Conservation (phyloP, 2,113 vertebrate species). For the Artemisiospiza belli region DNA sequence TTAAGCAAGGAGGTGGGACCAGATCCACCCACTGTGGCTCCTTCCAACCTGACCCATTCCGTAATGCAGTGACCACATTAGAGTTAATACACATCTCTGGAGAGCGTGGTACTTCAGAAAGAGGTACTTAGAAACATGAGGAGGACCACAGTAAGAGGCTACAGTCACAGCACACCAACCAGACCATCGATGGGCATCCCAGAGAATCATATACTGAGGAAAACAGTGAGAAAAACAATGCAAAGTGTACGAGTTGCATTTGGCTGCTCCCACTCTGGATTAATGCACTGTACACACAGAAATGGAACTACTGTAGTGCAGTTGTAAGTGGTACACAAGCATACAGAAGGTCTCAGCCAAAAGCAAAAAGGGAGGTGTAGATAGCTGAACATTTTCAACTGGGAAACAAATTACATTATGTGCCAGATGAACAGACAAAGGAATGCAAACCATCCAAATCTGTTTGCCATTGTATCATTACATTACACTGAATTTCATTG, state of each 20-base stretch:
- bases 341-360: background rate
- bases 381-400: background rate
- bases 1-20: background rate
- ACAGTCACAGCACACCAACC: too few relatives aligned
- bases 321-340: accelerated
- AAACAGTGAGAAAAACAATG: background rate
- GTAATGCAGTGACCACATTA: background rate
- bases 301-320: background rate
- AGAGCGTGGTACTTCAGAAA: background rate
- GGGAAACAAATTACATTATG: background rate
- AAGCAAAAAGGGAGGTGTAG: too few relatives aligned
- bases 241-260: background rate
- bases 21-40: background rate
- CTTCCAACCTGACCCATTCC: background rate
- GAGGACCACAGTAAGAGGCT: background rate
- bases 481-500: background rate
- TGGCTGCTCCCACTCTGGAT: background rate
- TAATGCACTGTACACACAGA: background rate
- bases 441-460: background rate
- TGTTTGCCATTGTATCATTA: background rate
- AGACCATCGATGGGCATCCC: background rate
- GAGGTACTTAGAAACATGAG: background rate
- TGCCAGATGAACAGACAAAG: background rate
- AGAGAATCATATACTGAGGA: background rate
- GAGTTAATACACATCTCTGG: background rate